Percentiles rank a stretch among this genome's conserved stretches.
phyloP scores from a whole-genome alignment of 1,140 invertebrate genomes.

The Brachionus angularis region DNA sequence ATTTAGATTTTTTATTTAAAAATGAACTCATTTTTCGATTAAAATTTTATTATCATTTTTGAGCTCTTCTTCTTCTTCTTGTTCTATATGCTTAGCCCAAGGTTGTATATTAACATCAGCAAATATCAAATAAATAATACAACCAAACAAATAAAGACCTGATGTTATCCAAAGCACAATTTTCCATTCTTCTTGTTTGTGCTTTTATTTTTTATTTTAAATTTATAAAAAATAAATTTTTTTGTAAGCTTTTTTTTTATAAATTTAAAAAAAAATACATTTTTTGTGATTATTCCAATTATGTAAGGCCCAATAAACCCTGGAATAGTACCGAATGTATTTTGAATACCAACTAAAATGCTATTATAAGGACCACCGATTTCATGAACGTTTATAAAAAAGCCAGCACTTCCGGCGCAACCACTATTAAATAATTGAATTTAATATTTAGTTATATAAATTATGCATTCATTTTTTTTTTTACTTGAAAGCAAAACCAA shows the following conservation, averaged over 20 bases:
- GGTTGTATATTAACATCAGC: slow-evolving; percentile 3
- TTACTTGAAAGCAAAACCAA: too few species aligned
- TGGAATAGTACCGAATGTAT: slow-evolving; percentile 25
- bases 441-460: too few species aligned
- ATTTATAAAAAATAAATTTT: background rate
- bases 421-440: too few species aligned
- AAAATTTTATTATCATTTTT: too few species aligned
- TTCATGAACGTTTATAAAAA: slow-evolving; percentile 23
- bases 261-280: background rate
- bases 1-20: too few species aligned
- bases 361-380: slow-evolving; percentile 27
- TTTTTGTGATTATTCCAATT: slow-evolving; percentile 1
- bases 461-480: too few species aligned
- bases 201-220: too few species aligned
- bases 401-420: slow-evolving; percentile 2
- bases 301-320: slow-evolving; percentile 27
- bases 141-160: slow-evolving; percentile 26
- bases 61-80: too few species aligned
- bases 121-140: slow-evolving; percentile 15
- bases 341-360: slow-evolving; percentile 35
- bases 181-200: slow-evolving; percentile 33
- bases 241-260: background rate
- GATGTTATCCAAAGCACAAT: slow-evolving; percentile 29
- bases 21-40: too few species aligned
- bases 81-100: slow-evolving; percentile 39